phyloP scores from a whole-genome alignment of 1,140 invertebrate species.

The Trichonephila inaurata region DNA sequence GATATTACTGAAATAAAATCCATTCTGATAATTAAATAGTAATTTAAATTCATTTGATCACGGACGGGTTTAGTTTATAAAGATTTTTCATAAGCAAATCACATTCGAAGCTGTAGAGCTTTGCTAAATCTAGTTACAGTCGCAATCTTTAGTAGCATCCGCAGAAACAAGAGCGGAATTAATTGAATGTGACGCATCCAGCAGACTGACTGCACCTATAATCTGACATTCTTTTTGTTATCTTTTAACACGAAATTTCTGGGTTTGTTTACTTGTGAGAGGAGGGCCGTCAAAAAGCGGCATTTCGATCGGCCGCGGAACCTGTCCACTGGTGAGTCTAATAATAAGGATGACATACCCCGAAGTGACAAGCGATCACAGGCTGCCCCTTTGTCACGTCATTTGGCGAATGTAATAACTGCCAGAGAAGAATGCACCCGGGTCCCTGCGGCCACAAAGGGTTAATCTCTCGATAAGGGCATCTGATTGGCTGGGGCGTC shows the following conservation, averaged over 20 bases:
- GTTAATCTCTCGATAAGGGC: constrained; percentile 75
- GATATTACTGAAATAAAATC: too few species aligned
- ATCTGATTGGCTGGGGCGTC: constrained; percentile 69
- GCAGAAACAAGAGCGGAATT: background rate
- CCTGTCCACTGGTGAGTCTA: constrained; percentile 56
- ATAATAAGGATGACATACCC: constrained; percentile 68
- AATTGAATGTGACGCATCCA: background rate
- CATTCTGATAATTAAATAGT: too few species aligned
- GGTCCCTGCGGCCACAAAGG: constrained; percentile 70
- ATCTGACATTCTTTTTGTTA: constrained; percentile 1
- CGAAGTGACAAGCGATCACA: constrained; percentile 57
- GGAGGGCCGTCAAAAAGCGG: constrained; percentile 40
- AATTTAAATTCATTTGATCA: too few species aligned
- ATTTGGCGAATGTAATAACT: constrained; percentile 71
- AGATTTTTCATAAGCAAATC: too few species aligned
- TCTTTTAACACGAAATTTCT: constrained; percentile 27
- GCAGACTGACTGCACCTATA: background rate
- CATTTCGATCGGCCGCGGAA: constrained; percentile 11
- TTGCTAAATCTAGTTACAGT: background rate
- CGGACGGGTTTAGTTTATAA: too few species aligned
- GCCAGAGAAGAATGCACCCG: constrained; percentile 71
- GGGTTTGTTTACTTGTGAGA: background rate
- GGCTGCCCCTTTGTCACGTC: constrained; percentile 61
- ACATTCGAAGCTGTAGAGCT: background rate
- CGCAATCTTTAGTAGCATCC: background rate